Evolutionary conservation across 2,113 vertebrate genomes (phyloP).

Genomic region (Ardeotis arabs): DNA sequence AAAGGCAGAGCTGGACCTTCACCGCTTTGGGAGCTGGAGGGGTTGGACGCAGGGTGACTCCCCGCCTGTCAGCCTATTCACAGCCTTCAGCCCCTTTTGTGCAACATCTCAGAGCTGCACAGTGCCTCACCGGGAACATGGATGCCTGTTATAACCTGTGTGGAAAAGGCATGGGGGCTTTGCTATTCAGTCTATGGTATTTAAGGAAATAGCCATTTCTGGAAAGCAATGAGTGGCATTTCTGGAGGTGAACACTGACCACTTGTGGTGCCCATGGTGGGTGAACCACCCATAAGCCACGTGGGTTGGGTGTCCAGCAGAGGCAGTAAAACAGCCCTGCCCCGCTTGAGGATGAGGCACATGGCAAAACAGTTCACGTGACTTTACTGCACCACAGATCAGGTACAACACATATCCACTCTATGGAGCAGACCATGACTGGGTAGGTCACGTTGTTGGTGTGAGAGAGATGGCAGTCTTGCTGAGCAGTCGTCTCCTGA

Average conservation of each 20-base stretch:
- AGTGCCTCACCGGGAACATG: accelerated
- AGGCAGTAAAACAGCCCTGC: not conserved
- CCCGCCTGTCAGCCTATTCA: not conserved
- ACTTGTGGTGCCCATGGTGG: accelerated
- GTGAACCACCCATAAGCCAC: not conserved
- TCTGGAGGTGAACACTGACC: not conserved
- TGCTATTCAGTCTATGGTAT: accelerated
- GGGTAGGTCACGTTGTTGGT: accelerated
- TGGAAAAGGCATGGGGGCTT: not conserved
- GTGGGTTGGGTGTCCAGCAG: not conserved
- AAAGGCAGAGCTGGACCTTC: not conserved
- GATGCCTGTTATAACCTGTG: too few species aligned
- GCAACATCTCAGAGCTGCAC: not conserved
- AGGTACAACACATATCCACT: not conserved
- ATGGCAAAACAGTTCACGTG: accelerated
- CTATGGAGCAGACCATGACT: not conserved
- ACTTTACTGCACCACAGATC: not conserved
- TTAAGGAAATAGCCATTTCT: not conserved
- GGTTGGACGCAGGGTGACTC: accelerated
- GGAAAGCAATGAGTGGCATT: not conserved
- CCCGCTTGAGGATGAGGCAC: not conserved
- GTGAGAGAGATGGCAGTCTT: not conserved
- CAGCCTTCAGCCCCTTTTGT: not conserved
- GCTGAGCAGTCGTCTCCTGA: not conserved
- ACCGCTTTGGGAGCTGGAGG: accelerated